Percentiles rank a stretch among this genome's conserved stretches.
These are phyloP conservation scores for Hemithea aestivaria DNA, from an alignment of 2,888 invertebrate genomes.

Conservation along the genomic window DNA sequence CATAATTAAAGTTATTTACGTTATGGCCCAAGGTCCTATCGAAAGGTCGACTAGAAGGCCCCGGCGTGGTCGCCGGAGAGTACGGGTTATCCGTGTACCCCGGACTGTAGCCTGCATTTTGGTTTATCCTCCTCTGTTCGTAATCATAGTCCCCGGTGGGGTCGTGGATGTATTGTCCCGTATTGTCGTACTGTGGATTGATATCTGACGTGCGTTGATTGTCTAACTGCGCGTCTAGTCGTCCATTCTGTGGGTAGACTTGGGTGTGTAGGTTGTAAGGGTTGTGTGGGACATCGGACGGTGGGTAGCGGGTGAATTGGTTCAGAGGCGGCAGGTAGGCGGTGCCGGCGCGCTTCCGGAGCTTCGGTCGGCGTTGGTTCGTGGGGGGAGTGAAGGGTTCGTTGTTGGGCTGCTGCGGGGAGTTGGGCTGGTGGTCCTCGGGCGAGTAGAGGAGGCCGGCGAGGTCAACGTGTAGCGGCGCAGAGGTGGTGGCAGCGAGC, in stretches of 20 bases:
- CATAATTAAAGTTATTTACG: conserved; percentile 58
- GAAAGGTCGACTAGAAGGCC: conserved; percentile 68
- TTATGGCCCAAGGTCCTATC: conserved; percentile 55
- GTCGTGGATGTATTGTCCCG: conserved; percentile 68
- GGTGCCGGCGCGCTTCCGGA: conserved; percentile 68
- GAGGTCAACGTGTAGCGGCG: conserved; percentile 54
- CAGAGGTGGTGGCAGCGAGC: conserved; percentile 48
- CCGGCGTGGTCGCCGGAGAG: conserved; percentile 50
- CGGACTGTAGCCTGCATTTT: conserved; percentile 52
- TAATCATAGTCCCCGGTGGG: conserved; percentile 72
- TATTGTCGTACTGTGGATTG: conserved; percentile 58
- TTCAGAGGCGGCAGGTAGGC: conserved; percentile 67
- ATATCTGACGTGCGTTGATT: conserved; percentile 64
- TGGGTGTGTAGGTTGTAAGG: conserved; percentile 64
- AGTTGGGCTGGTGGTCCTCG: conserved; percentile 53
- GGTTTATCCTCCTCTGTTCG: conserved; percentile 58
- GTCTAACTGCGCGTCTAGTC: conserved; percentile 60
- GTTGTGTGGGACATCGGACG: conserved; percentile 56
- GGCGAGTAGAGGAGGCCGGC: conserved; percentile 70
- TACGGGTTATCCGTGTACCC: conserved; percentile 62
- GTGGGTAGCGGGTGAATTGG: conserved; percentile 66
- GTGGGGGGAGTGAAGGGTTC: conserved; percentile 55
- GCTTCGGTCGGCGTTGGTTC: conserved; percentile 55
- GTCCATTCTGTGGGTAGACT: conserved; percentile 62
- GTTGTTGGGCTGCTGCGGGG: conserved; percentile 40